Base-by-base conservation (phyloP, 2,888 invertebrate genomes). In the Argyresthia albistria region DNA sequence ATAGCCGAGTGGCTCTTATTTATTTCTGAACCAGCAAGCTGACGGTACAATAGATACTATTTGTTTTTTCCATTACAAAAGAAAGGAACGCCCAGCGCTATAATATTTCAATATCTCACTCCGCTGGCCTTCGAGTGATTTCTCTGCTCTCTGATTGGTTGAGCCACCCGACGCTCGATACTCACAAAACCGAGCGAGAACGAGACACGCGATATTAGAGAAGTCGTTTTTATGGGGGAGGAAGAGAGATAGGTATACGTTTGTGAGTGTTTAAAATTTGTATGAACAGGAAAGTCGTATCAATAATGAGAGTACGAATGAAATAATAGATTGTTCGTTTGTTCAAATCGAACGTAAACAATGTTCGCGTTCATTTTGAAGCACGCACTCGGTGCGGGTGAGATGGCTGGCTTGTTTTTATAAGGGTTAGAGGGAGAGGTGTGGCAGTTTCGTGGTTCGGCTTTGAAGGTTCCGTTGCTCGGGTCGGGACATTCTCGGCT, bases 321-420 rank as follows among this genome's bases (percentile, higher is more conserved):
- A 86, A 87, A 87, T 86, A 87, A 87, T 87, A 84, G 87, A 86
- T 86, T 82, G 86, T 86, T 82, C 84, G 83, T 84, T 84, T 86
- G 87, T 86, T 86, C 81, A 71, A 81, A 82, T 80, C 79, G 83
- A 77, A 81, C 79, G 82, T 86, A 82, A 86, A 87, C 87, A 84
- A 78, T 81, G 86, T 82, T 76, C 79, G 79, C 82, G 76, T 82
- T 80, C 77, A 81, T 83, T 80, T 83, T 74, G 73, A 80, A 79
- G 43, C 77, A 74, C 73, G 70, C 65, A 69, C 63, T 63, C 60
- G 67, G 57, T 65, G 60, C 59, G 59, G 55, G 65, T 62, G 66
- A 57, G 66, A 63, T 25, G 59, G 55, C 54, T 52, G 55, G 58
- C 63, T 57, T 52, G 61, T 25, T 25, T 25, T 25, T 25, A 25